phyloP scores from a whole-genome alignment of 2,797 vertebrate genomes.

The Apogon hyalosoma region DNA sequence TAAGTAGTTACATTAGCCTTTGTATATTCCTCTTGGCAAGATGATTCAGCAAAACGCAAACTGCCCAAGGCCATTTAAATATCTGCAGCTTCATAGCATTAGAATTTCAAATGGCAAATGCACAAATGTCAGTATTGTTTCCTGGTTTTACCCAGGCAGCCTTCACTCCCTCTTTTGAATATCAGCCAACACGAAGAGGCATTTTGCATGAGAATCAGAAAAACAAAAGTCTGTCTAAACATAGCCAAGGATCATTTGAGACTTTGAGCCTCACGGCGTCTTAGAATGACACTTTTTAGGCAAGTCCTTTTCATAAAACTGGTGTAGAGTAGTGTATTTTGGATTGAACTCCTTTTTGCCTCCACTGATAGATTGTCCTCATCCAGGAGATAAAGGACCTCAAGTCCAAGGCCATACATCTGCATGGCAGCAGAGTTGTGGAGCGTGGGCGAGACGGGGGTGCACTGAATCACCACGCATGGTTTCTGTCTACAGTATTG shows the following conservation, averaged over 20 bases:
- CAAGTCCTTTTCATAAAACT: no score
- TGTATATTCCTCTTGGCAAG: conserved; percentile 16
- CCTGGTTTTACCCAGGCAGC: conserved; percentile 14
- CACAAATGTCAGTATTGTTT: conserved; percentile 28
- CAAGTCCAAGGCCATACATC: conserved; percentile 59
- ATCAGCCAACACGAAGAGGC: conserved; percentile 13
- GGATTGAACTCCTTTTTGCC: conserved; percentile 23
- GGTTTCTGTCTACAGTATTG: conserved; percentile 71
- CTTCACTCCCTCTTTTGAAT: conserved; percentile 41
- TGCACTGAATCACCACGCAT: conserved; percentile 73
- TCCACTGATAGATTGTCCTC: conserved; percentile 47
- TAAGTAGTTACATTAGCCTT: conserved; percentile 5
- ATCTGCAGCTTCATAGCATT: conserved; percentile 31
- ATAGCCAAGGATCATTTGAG: not conserved
- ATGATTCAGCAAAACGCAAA: conserved; percentile 50
- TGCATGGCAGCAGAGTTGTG: conserved; percentile 49
- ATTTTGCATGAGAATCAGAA: conserved; percentile 25
- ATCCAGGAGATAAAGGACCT: conserved; percentile 51
- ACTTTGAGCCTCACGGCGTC: no score
- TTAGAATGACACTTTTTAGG: no score
- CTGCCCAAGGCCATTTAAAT: conserved; percentile 19
- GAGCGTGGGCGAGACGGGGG: conserved; percentile 65
- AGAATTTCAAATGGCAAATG: conserved; percentile 40
- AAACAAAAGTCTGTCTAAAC: conserved; percentile 7
- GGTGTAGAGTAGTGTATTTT: not conserved